These are phyloP conservation scores for Schizaphis graminum DNA, from an alignment of 2,888 invertebrate genomes.

Conservation along the genomic window DNA sequence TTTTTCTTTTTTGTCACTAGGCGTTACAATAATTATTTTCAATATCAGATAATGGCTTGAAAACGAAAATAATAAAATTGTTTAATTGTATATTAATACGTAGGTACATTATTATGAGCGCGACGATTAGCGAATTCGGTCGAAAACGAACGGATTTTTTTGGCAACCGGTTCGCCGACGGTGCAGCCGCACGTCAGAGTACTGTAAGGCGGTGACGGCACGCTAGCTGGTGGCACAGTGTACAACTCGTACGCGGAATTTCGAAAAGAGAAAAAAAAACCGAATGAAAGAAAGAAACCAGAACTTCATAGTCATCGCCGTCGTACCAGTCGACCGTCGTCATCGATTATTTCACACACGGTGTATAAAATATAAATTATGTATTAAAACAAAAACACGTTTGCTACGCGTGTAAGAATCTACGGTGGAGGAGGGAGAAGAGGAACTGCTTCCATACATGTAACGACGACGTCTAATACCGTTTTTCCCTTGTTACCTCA, in stretches of 20 bases:
- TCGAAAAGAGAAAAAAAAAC: not conserved
- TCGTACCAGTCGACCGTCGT: not conserved
- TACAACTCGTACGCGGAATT: not conserved
- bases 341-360: conserved; percentile 47
- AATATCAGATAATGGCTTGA: not conserved
- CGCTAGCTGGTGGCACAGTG: not conserved
- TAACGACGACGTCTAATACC: conserved; percentile 24
- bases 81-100: not conserved
- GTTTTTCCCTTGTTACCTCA: conserved; percentile 21
- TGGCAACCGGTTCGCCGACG: not conserved
- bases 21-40: not conserved
- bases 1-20: not conserved
- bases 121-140: not conserved
- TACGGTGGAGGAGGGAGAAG: not conserved
- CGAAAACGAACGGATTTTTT: conserved; percentile 31
- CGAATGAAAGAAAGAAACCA: conserved; percentile 24
- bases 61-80: not conserved
- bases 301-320: conserved; percentile 29
- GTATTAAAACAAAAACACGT: conserved; percentile 48
- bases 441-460: conserved; percentile 15
- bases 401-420: conserved; percentile 20
- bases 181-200: not conserved
- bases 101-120: not conserved
- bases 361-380: conserved; percentile 37
- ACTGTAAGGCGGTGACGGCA: not conserved